Conservation (phyloP, 2,888 invertebrate genomes). For the Acleris laterana region DNA sequence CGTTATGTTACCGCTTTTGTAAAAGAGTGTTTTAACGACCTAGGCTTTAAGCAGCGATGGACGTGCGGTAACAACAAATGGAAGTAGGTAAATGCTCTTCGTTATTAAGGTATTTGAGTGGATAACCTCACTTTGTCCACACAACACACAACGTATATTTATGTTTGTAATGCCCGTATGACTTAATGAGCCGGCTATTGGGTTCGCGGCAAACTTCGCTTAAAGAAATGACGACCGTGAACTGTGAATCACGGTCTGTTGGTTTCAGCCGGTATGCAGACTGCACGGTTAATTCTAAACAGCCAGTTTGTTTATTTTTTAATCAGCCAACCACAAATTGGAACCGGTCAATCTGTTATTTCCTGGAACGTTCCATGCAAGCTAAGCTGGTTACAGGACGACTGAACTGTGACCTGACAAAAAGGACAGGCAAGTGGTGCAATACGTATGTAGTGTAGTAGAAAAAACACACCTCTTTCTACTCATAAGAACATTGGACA, state of each 20-base stretch:
- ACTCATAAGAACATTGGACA: no score
- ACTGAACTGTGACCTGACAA: no score
- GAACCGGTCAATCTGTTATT: not conserved
- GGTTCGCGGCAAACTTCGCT: slow-evolving; percentile 19
- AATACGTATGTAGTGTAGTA: no score
- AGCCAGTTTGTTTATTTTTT: slow-evolving; percentile 12
- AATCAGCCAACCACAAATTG: not conserved
- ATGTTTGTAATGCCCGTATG: slow-evolving; percentile 20
- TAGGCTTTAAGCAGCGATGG: slow-evolving; percentile 1
- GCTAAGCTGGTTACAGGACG: no score
- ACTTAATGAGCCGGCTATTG: slow-evolving; percentile 26
- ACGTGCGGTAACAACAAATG: not conserved
- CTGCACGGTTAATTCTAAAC: not conserved
- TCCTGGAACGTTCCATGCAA: no score
- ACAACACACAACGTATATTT: slow-evolving; percentile 26
- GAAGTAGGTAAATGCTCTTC: not conserved
- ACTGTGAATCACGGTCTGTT: slow-evolving; percentile 17
- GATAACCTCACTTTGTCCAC: slow-evolving; percentile 29
- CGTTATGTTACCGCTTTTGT: slow-evolving; percentile 35
- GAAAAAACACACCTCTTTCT: no score
- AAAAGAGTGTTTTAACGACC: not conserved
- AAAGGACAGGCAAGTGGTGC: no score
- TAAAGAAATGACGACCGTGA: slow-evolving; percentile 30
- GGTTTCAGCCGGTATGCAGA: not conserved
- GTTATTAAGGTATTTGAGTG: slow-evolving; percentile 27